These are phyloP conservation scores for Adela reaumurella DNA, from an alignment of 2,888 invertebrate species.

Conservation along the genomic window DNA sequence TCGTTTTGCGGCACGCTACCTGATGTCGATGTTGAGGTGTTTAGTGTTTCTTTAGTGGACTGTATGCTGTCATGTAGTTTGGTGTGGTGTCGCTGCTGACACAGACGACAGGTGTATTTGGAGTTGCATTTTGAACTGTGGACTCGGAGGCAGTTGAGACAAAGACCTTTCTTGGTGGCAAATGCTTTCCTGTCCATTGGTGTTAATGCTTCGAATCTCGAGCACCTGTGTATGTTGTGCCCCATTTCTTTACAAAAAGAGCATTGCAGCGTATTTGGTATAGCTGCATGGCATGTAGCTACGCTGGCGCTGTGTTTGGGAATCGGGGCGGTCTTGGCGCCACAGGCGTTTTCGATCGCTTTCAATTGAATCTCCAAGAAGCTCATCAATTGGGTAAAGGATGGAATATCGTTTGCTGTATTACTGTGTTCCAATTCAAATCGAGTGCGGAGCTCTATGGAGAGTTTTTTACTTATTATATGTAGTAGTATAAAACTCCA, in stretches of 20 bases:
- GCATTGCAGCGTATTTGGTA: too few species aligned
- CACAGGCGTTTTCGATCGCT: neutral
- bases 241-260: neutral
- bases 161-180: neutral
- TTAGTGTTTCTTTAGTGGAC: too few species aligned
- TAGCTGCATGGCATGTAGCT: too few species aligned
- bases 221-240: neutral
- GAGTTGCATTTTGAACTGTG: neutral
- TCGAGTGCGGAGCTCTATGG: neutral
- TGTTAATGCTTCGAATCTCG: neutral
- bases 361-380: neutral
- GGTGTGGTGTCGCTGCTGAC: neutral
- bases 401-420: neutral
- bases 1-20: neutral
- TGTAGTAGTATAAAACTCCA: slow-evolving; percentile 7
- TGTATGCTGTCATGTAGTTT: neutral
- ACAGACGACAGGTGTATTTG: neutral
- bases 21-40: neutral
- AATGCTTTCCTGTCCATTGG: neutral
- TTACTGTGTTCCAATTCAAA: slow-evolving; percentile 1
- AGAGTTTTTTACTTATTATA: slow-evolving; percentile 2
- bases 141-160: neutral
- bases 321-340: neutral
- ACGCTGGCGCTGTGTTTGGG: too few species aligned
- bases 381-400: neutral